Conservation (phyloP, 2,113 vertebrate species). For the Hirundichthys speculiger region DNA sequence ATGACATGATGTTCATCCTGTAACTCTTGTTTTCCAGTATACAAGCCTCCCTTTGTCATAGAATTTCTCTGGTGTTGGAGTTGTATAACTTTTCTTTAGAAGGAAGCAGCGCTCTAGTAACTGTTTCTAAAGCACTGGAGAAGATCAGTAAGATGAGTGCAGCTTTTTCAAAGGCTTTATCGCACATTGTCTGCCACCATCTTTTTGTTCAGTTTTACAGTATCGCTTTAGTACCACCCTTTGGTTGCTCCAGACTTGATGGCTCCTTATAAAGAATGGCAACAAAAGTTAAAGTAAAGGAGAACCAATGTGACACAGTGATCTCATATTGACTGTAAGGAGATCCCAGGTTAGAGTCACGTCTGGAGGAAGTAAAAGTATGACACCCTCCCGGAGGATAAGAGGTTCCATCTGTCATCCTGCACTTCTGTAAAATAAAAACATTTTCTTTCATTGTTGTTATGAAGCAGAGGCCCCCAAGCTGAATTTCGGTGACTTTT, state of each 20-base stretch:
- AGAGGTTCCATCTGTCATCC: neutral
- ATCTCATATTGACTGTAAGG: slow-evolving; percentile 41
- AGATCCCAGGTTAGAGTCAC: slow-evolving; percentile 26
- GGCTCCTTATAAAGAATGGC: slow-evolving; percentile 17
- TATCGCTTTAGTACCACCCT: slow-evolving; percentile 8
- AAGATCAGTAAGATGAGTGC: neutral
- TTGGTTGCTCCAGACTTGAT: neutral
- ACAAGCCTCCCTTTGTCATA: too few species aligned
- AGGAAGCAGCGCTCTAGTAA: too few species aligned
- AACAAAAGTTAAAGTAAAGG: slow-evolving; percentile 33
- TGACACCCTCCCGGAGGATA: slow-evolving; percentile 1
- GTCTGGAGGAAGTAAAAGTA: slow-evolving; percentile 31
- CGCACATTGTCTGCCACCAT: neutral
- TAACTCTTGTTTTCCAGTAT: too few species aligned
- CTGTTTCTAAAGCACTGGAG: too few species aligned
- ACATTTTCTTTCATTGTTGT: slow-evolving; percentile 4
- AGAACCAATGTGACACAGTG: slow-evolving; percentile 29
- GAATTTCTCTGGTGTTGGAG: too few species aligned
- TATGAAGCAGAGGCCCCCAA: slow-evolving; percentile 13
- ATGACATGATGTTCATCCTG: too few species aligned
- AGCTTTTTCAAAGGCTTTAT: slow-evolving; percentile 9
- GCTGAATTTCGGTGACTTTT: slow-evolving; percentile 19
- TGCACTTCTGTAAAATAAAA: neutral
- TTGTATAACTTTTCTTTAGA: too few species aligned
- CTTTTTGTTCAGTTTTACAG: slow-evolving; percentile 26